Percentiles rank a stretch among this genome's conserved stretches.
Evolutionary conservation across 1,140 invertebrate species (phyloP).

Genomic region (Nautilus pompilius): DNA sequence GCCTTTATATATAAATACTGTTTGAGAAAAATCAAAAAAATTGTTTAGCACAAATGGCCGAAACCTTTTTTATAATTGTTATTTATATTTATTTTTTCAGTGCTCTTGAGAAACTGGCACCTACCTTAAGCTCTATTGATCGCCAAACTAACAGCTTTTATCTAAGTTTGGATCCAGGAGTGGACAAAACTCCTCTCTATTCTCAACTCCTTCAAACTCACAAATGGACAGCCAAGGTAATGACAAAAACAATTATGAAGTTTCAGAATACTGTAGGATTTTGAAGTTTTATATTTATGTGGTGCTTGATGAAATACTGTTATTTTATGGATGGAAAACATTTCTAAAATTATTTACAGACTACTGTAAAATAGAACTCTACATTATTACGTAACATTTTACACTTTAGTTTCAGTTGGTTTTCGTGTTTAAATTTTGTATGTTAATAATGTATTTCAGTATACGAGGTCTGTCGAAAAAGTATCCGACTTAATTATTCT

Average conservation of each 20-base stretch:
- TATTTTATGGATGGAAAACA: not conserved
- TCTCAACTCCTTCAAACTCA: slow-evolving; percentile 41
- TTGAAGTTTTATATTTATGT: not conserved
- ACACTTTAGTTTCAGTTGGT: not conserved
- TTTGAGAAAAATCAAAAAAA: too few relatives aligned
- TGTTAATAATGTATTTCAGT: too few relatives aligned
- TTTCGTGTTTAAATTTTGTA: not conserved
- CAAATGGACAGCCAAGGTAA: slow-evolving; percentile 46
- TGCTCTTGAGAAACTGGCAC: slow-evolving; percentile 39
- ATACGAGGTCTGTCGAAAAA: too few relatives aligned
- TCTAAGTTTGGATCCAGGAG: slow-evolving; percentile 37
- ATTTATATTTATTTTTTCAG: slow-evolving; percentile 16
- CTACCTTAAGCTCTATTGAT: slow-evolving; percentile 19
- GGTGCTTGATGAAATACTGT: not conserved
- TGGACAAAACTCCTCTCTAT: slow-evolving; percentile 38
- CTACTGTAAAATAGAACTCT: not conserved
- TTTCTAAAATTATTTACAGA: not conserved
- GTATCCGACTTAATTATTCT: too few relatives aligned
- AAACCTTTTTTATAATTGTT: too few relatives aligned
- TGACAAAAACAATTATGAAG: not conserved
- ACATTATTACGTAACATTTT: not conserved
- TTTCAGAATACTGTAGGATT: not conserved
- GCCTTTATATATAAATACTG: too few relatives aligned
- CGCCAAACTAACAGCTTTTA: slow-evolving; percentile 34
- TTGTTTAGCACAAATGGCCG: too few relatives aligned